These are phyloP conservation scores for Pseudeuparius sepicola DNA, from an alignment of 2,888 invertebrate species.

Conservation along the genomic window DNA sequence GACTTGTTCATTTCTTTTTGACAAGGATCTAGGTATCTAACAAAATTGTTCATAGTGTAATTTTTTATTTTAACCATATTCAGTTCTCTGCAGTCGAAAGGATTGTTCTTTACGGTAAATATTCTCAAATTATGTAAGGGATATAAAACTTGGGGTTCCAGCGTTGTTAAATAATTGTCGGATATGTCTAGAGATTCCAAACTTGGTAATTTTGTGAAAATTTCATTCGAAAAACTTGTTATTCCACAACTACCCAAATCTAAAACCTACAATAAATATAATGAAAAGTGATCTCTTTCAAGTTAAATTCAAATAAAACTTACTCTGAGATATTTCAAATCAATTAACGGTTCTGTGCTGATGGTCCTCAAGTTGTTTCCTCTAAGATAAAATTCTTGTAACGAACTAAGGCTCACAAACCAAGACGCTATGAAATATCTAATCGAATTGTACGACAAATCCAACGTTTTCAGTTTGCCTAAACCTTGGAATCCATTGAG, in stretches of 20 bases:
- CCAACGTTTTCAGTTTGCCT: slow-evolving; percentile 42
- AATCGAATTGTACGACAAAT: slow-evolving; percentile 53
- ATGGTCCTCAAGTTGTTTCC: slow-evolving; percentile 48
- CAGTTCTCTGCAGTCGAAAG: slow-evolving; percentile 48
- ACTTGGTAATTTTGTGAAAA: slow-evolving; percentile 46
- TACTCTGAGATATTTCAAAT: slow-evolving; percentile 46
- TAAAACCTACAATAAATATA: slow-evolving; percentile 37
- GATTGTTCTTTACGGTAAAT: slow-evolving; percentile 45
- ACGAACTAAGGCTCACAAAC: slow-evolving; percentile 45
- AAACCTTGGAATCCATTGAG: slow-evolving; percentile 50
- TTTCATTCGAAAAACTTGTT: slow-evolving; percentile 42
- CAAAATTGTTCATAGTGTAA: no score
- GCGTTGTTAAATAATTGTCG: slow-evolving; percentile 48
- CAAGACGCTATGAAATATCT: slow-evolving; percentile 46
- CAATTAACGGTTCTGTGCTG: slow-evolving; percentile 46
- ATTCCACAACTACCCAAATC: slow-evolving; percentile 51
- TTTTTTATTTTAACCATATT: no score
- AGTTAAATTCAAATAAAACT: no score
- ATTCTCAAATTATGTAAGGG: slow-evolving; percentile 42
- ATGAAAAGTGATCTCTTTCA: slow-evolving; percentile 3
- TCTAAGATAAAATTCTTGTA: slow-evolving; percentile 48
- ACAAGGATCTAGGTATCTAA: no score
- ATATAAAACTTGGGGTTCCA: slow-evolving; percentile 42
- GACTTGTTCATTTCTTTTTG: no score
- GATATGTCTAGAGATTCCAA: slow-evolving; percentile 49